Evolutionary conservation across 2,888 invertebrate genomes (phyloP), one percentile per base, ranked within the genome.

Genomic region (Athalia circularis): DNA sequence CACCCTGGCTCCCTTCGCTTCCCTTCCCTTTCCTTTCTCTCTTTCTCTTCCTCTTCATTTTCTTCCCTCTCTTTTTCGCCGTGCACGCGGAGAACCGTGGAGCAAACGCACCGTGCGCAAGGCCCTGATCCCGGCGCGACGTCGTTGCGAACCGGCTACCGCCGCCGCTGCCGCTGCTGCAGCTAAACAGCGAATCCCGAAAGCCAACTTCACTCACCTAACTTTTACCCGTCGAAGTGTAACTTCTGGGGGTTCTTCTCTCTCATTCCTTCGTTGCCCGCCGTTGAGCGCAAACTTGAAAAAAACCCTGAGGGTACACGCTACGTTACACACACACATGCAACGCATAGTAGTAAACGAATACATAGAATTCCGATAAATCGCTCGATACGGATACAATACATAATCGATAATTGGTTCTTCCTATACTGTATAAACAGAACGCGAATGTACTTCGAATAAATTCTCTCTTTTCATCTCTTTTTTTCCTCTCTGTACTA

Each of bases 41-140:
- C n/a, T n/a, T n/a, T n/a, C n/a, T n/a, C n/a, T n/a, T 70, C 29
- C 47, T 64, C 13, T 47, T 57, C 8, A 78, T 81, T 82, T 78
- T 75, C 78, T 77, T 77, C 68, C n/a, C n/a, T n/a, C n/a, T n/a
- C 54, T n/a, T 54, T 54, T n/a, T 54, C 54, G 29, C 2, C 29
- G 29, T 29, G 29, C 2, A 29, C 29, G 29, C 29, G 29, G 29
- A 29, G 29, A 29, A 29, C 29, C 29, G 29, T 29, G 1, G 29
- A 29, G 29, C 29, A 0, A 29, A 29, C 29, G 29, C 29, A 29
- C 29, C 29, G 29, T 29, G 29, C 29, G 29, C 29, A 29, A 29
- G 29, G 29, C 29, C 29, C 29, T 29, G 29, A 29, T 29, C 29
- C 29, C 29, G 29, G 29, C 29, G 29, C 29, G 29, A 29, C 29